Base-by-base conservation (phyloP, 2,888 invertebrate species). In the Thecophora atra region DNA sequence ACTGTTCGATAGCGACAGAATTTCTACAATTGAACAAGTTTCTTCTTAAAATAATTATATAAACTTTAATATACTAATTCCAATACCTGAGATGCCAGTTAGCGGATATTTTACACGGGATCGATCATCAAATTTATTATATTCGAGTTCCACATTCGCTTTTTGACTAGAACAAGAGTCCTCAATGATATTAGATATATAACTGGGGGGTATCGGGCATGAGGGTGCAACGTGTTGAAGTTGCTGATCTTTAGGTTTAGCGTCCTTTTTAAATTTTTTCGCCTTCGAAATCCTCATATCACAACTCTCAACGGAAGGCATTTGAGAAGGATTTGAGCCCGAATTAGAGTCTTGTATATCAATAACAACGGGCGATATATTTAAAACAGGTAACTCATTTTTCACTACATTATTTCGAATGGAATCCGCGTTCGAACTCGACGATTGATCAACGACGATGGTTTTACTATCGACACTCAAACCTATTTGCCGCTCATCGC, bases 271-370 rank as follows among this genome's bases (percentile, higher is more conserved):
- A 1, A 76, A 2, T 75, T 81, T 81, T 74, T 80, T 82, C 4
- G 72, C 64, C 51, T 72, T 76, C 21, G 67, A 56, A 56, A 69
- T 67, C 2, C 24, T 21, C 17, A 28, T 63, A 19, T 8, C 62
- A 42, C 26, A 24, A 42, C 26, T 21, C 4, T 13, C 24, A 21
- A 17, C 13, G 21, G 21, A 26, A 30, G 30, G 5, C 24, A 15
- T 24, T 56, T 26, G 56, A 7, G 30, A 37, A 21, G 70, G 28
- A 19, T 78, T 80, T 17, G 83, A 82, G 77, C 81, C 81, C 1
- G 85, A 84, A 76, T 85, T 85, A 0, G 85, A 81, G 26, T 82
- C 84, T 70, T 79, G 77, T 70, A 85, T 80, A 72, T 85, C 83
- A 73, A 84, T 85, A 5, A 82, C 78, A 74, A 82, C 80, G 4